Evolutionary conservation across 2,888 invertebrate species (phyloP), one percentile per base, ranked within the genome.

Genomic region (Cephus pulcher): DNA sequence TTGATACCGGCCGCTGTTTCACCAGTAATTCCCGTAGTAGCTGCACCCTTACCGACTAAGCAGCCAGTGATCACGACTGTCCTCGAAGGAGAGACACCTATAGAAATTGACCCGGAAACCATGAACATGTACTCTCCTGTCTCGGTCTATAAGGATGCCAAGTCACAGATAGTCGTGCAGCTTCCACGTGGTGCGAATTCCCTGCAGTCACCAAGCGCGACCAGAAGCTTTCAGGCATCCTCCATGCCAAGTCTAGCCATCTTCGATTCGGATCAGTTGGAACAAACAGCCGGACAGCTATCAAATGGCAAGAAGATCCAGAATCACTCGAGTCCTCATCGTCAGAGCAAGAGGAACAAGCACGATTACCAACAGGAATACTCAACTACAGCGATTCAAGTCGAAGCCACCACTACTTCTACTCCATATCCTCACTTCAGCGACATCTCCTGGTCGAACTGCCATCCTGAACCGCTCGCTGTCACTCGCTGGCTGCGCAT

Each of bases 401-500:
- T 91, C 34, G 91, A 90, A 77, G 90, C 91, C 0, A 91, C 91
- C 3, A 87, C 90, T 4, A 87, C 90, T 1, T 88, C 90, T 12
- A 87, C 90, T 35, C 87, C 90, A 11, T 90, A 89, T 82, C 88
- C 90, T 23, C 89, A 88, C 75, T 91, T 91, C 74, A 85, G 88
- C 79, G 91, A 91, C 73, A 90, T 91, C 77, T 86, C 90, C 0
- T 91, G 91, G 91, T 91, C 91, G n/a, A 90, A 85, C 81, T 91
- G 89, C 84, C 91, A 91, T 81, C 91, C 91, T n/a, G 91, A 91
- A 79, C 91, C 91, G n/a, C 82, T 91, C 74, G 91, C 91, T 0
- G 91, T 91, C n/a, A 91, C 88, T 79, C 89, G 90, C 71, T 91
- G 91, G 91, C 86, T 91, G 30, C 90, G 91, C 69, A 91, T 91